Evolutionary conservation across 2,113 vertebrate genomes (phyloP).

Genomic region (Nycticryphes semicollaris): DNA sequence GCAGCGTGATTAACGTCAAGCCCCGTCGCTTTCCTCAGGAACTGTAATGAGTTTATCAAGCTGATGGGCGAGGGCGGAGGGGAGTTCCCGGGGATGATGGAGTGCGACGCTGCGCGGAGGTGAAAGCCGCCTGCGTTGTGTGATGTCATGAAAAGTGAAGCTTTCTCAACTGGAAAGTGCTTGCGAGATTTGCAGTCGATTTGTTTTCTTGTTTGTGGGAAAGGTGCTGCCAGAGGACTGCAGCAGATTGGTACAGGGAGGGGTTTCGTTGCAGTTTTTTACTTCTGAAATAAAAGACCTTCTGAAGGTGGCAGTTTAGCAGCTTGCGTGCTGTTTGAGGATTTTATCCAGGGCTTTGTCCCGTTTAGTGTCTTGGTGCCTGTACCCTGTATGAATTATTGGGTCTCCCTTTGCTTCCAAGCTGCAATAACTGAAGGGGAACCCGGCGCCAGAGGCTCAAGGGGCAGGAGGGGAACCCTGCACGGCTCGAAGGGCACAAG

Average conservation of each 20-base stretch:
- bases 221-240: not conserved
- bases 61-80: not conserved
- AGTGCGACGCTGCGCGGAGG: rapidly evolving
- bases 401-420: not conserved
- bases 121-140: not conserved
- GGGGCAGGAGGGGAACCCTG: not conserved
- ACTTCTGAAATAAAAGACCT: not conserved
- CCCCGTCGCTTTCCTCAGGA: not conserved
- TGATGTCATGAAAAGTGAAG: not conserved
- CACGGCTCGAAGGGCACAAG: rapidly evolving
- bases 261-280: not conserved
- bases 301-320: not conserved
- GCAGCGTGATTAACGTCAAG: not conserved
- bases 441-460: rapidly evolving
- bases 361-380: rapidly evolving
- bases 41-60: not conserved
- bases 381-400: not conserved
- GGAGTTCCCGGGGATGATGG: not conserved
- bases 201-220: not conserved
- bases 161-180: not conserved
- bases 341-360: not conserved
- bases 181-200: not conserved
- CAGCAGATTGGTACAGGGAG: rapidly evolving
- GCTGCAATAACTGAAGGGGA: not conserved
- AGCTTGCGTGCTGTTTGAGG: not conserved